A percentile compares a stretch with the other conserved stretches of the same genome.
Conservation (phyloP, 1,140 invertebrate genomes). For the Drosophila sproati region DNA sequence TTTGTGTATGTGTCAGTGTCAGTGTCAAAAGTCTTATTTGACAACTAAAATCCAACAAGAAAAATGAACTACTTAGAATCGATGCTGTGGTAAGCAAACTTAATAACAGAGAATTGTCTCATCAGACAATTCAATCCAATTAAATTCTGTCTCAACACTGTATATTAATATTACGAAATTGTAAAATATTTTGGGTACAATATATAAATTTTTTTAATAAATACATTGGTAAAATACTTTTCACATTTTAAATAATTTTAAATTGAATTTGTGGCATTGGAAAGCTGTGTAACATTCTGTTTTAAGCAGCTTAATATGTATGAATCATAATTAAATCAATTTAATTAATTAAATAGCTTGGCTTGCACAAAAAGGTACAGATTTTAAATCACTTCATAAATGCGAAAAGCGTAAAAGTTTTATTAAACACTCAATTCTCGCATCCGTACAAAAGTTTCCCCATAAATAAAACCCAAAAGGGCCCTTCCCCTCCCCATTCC, state of each 20-base stretch:
- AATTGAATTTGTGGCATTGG: no score
- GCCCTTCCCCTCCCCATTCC: not conserved
- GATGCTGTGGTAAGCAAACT: conserved; percentile 67
- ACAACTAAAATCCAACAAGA: conserved; percentile 8
- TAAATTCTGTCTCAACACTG: not conserved
- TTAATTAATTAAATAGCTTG: not conserved
- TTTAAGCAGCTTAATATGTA: no score
- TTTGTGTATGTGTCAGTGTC: conserved; percentile 1
- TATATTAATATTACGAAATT: not conserved
- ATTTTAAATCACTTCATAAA: conserved; percentile 9
- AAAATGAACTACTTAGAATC: conserved; percentile 76
- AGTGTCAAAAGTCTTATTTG: conserved; percentile 9
- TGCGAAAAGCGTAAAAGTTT: conserved; percentile 1
- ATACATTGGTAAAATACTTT: not conserved
- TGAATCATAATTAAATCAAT: not conserved
- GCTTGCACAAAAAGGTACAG: not conserved
- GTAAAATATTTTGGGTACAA: not conserved
- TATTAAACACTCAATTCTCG: conserved; percentile 20
- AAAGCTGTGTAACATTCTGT: no score
- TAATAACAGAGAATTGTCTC: not conserved
- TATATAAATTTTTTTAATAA: no score
- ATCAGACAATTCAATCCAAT: conserved; percentile 10
- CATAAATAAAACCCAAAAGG: conserved; percentile 27
- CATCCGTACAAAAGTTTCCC: conserved; percentile 14
- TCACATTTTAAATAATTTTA: not conserved